Evolutionary conservation across 2,113 vertebrate genomes (phyloP).

Genomic region (sheep (Ovis aries)): ARS-UI_Ramb_v3.0 NC_056076.1:19474501-19475000

Average conservation of each 20-base stretch:
- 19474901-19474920: background rate
- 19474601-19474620: background rate
- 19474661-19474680: background rate
- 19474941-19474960: background rate
- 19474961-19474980: background rate
- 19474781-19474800: background rate
- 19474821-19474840: background rate
- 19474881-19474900: background rate
- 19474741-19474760: background rate
- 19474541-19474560: background rate
- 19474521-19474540: background rate
- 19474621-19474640: background rate
- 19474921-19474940: background rate
- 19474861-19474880: background rate
- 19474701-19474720: background rate
- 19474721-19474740: background rate
- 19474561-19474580: background rate
- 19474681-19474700: background rate
- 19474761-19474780: background rate
- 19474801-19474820: background rate
- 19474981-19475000: background rate
- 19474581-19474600: background rate
- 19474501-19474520: background rate
- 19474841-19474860: background rate
- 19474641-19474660: background rate